phyloP scores from a whole-genome alignment of 2,888 invertebrate species.

The Aporophyla nigra region DNA sequence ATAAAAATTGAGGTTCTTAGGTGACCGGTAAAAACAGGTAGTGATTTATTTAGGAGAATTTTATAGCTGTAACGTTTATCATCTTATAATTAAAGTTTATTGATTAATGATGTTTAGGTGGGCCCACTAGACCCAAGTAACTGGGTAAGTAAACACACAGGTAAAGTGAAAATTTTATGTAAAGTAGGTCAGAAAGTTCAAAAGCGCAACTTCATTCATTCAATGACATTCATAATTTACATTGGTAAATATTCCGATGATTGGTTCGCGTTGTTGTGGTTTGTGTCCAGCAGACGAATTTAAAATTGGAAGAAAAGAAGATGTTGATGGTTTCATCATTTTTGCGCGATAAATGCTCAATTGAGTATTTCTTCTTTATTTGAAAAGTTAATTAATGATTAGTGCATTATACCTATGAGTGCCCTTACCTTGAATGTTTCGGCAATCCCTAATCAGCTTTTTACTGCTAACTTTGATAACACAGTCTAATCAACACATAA shows the following conservation, averaged over 20 bases:
- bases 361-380: neutral
- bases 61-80: slow-evolving; percentile 38
- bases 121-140: neutral
- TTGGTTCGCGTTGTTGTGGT: neutral
- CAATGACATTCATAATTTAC: neutral
- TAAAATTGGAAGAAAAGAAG: neutral
- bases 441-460: slow-evolving; percentile 81
- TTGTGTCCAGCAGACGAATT: neutral
- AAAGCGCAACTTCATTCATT: slow-evolving; percentile 17
- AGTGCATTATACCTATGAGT: slow-evolving; percentile 1
- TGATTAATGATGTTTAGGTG: slow-evolving; percentile 22
- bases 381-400: slow-evolving; percentile 20
- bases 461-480: slow-evolving; percentile 78
- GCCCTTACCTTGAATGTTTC: slow-evolving; percentile 86
- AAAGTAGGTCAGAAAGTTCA: slow-evolving; percentile 40
- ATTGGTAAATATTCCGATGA: neutral
- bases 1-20: slow-evolving; percentile 60
- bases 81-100: slow-evolving; percentile 28
- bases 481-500: slow-evolving; percentile 76
- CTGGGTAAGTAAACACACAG: slow-evolving; percentile 15
- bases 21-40: slow-evolving; percentile 50
- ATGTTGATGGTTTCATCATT: neutral
- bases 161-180: neutral
- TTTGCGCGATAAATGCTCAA: neutral
- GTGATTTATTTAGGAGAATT: slow-evolving; percentile 47